Evolutionary conservation across 2,113 vertebrate genomes (phyloP).

Genomic region (Malurus cyaneus): DNA sequence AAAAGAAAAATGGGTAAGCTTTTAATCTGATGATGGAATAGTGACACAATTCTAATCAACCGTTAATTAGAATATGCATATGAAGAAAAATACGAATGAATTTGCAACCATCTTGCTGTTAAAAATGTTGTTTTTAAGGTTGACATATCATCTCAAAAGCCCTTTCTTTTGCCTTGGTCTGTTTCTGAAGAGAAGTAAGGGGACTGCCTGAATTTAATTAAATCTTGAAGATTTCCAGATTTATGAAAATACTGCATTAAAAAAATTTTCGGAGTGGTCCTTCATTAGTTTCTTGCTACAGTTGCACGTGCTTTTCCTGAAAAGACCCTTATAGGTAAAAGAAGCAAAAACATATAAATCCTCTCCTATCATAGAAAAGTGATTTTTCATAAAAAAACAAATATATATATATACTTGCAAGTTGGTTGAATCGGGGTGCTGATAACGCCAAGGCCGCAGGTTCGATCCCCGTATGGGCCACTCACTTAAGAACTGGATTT

Average conservation of each 20-base stretch:
- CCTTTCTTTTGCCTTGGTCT: not conserved
- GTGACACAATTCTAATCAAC: not conserved
- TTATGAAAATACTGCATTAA: not conserved
- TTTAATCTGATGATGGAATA: not conserved
- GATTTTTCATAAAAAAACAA: not conserved
- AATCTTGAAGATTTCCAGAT: not conserved
- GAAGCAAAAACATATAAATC: not conserved
- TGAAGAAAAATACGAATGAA: not conserved
- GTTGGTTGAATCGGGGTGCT: not conserved
- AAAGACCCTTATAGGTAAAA: not conserved
- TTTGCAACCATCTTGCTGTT: not conserved
- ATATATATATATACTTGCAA: not conserved
- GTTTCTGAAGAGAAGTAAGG: not conserved
- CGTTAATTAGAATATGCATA: not conserved
- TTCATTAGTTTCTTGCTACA: not conserved
- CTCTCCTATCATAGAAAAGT: not conserved
- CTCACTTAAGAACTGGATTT: too few relatives aligned
- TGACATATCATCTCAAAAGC: not conserved
- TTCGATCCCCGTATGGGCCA: not conserved
- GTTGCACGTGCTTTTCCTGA: not conserved
- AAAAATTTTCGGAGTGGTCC: not conserved
- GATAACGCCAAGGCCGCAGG: not conserved
- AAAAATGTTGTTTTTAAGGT: not conserved
- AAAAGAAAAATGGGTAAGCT: not conserved
- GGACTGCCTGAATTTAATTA: not conserved